Evolutionary conservation across 2,797 vertebrate species (phyloP).

Genomic region (Sorex maritimensis): DNA sequence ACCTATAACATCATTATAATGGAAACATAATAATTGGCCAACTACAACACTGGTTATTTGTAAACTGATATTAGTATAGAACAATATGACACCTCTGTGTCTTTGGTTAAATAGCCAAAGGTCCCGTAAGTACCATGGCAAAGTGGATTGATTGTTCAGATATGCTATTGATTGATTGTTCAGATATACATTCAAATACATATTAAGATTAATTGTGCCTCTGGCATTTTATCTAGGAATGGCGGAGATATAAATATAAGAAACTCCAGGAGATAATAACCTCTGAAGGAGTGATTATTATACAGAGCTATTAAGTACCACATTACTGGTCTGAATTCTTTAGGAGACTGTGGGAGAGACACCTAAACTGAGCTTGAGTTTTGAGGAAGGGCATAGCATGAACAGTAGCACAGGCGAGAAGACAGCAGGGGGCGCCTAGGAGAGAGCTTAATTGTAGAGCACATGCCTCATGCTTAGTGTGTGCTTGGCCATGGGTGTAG

Average conservation of each 20-base stretch:
- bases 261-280: not conserved
- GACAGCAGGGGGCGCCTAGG: rapidly evolving
- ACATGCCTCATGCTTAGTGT: no score
- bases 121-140: no score
- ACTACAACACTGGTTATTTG: no score
- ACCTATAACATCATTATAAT: no score
- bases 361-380: not conserved
- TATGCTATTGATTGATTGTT: no score
- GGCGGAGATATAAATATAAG: not conserved
- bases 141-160: no score
- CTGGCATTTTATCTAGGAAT: not conserved
- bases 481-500: no score
- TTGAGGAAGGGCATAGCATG: not conserved
- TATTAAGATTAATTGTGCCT: not conserved
- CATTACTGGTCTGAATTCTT: not conserved
- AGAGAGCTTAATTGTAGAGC: not conserved
- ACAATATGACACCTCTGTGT: no score
- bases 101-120: no score
- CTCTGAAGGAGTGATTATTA: not conserved
- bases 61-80: no score
- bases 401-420: not conserved
- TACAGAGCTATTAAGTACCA: not conserved
- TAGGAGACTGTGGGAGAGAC: not conserved
- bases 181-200: conserved; percentile 19
- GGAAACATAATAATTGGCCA: no score